Base-by-base conservation (phyloP, 2,113 vertebrate genomes). In the Tupaia tana region DNA sequence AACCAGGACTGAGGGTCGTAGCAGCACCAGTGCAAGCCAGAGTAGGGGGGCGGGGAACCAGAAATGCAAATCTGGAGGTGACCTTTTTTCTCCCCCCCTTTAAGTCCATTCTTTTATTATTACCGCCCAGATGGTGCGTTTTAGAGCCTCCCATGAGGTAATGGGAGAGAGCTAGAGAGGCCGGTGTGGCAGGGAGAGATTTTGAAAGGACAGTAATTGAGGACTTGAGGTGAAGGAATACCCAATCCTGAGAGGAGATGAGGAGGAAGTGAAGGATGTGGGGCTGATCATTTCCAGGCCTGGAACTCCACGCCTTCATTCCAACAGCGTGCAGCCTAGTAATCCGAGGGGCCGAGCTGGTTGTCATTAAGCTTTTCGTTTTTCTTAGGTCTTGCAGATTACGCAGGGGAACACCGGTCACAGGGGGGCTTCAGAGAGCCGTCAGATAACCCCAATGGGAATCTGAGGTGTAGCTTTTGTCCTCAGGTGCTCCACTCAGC, bases 311-410 rank as follows among this genome's bases (percentile, higher is more conserved):
- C 2, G 11, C 18, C 27, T 79, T 20, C 11, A 73, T 29, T 67
- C 43, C 20, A 52, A 7, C 8, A 1, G 9, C 10, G 43, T 22
- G 16, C 64, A 10, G 25, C 19, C 67, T 5, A 4, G 24, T 58
- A 14, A 22, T 11, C 22, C 18, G 19, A 71, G 59, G 9, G 54
- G 56, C 85, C 34, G 4, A 0, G 71, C 82, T 2, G 20, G n/a
- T 24, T n/a, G 1, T 2, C 4, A 3, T 1, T 9, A 19, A 67
- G 5, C n/a, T 14, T n/a, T 3, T 2, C 2, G 69, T 2, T 27
- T 4, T 58, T 59, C 24, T 4, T 1, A 24, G n/a, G 8, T 24
- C n/a, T 54, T 80, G 10, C 6, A 43, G 77, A 43, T 86, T 82
- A 3, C 66, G 19, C 31, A 64, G 59, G 75, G 43, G 13, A 64